Percentiles rank a stretch among this genome's conserved stretches.
These are phyloP conservation scores for Periophthalmus magnuspinnatus DNA, from an alignment of 2,797 vertebrate species.

Conservation along the genomic window DNA sequence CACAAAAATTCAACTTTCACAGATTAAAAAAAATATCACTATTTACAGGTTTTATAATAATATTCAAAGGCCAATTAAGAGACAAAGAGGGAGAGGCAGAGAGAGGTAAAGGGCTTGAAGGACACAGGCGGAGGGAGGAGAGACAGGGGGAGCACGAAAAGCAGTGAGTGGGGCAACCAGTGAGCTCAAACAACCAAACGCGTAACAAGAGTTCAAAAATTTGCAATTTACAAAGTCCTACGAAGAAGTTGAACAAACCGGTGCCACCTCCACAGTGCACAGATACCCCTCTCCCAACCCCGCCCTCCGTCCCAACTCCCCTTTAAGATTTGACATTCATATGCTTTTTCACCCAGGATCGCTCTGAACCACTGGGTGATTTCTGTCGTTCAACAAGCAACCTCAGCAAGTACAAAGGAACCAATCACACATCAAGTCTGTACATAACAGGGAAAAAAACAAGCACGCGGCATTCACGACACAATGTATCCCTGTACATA, in stretches of 20 bases:
- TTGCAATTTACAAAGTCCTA: conserved; percentile 91
- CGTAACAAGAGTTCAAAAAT: conserved; percentile 70
- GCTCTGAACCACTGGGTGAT: conserved; percentile 42
- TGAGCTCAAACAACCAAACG: conserved; percentile 64
- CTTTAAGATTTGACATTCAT: conserved; percentile 80
- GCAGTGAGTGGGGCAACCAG: conserved; percentile 61
- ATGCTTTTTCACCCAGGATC: conserved; percentile 85
- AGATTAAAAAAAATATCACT: conserved; percentile 87
- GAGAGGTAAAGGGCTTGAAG: conserved; percentile 57
- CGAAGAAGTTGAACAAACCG: conserved; percentile 72
- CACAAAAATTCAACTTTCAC: conserved; percentile 92
- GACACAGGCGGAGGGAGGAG: conserved; percentile 44
- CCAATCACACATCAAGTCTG: conserved; percentile 74
- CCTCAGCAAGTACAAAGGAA: conserved; percentile 75
- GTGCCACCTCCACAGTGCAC: conserved; percentile 87
- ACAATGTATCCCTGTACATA: conserved; percentile 76
- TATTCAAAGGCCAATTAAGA: conserved; percentile 90
- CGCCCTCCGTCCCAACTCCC: conserved; percentile 49
- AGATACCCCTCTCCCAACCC: conserved; percentile 76
- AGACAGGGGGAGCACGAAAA: conserved; percentile 54
- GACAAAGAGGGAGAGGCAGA: conserved; percentile 62
- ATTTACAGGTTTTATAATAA: conserved; percentile 97
- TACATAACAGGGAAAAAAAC: conserved; percentile 56
- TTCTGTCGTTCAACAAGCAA: conserved; percentile 51
- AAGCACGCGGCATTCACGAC: conserved; percentile 79